Percentiles rank a stretch among this genome's conserved stretches.
phyloP scores from a whole-genome alignment of 2,113 vertebrate genomes.

The Callorhinus ursinus region DNA sequence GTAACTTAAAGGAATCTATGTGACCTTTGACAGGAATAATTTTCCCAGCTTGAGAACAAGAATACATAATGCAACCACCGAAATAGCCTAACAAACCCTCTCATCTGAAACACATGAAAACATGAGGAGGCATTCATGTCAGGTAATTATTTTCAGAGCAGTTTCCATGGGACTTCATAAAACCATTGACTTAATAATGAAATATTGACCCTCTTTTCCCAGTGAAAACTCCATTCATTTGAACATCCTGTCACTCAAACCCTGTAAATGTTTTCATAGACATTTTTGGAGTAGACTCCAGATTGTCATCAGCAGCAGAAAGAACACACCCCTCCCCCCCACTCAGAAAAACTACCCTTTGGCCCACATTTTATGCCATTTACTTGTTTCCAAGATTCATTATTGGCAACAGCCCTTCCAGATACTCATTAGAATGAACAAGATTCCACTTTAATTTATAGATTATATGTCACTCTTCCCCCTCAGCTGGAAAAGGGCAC shows the following conservation, averaged over 20 bases:
- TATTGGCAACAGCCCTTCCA: conserved; percentile 26
- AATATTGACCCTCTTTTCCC: conserved; percentile 4
- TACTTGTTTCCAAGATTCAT: conserved; percentile 68
- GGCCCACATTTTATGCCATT: conserved; percentile 18
- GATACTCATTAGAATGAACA: conserved; percentile 61
- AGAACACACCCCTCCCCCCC: background rate
- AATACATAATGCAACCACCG: background rate
- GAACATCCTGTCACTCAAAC: background rate
- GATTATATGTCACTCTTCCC: conserved; percentile 59
- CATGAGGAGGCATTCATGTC: background rate
- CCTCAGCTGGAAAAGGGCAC: conserved; percentile 50
- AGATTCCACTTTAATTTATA: conserved; percentile 52
- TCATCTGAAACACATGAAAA: background rate
- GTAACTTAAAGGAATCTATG: background rate
- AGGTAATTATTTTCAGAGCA: conserved; percentile 32
- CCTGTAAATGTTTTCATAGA: background rate
- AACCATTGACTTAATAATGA: conserved; percentile 51
- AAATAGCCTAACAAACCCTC: background rate
- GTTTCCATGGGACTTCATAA: background rate
- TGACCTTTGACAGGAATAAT: conserved; percentile 14
- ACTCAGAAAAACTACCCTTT: conserved; percentile 41
- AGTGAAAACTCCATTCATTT: conserved; percentile 27
- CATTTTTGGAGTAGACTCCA: background rate
- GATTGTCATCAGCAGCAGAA: background rate
- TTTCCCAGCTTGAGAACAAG: background rate